Percentiles rank a stretch among this genome's conserved stretches.
Evolutionary conservation across 2,797 vertebrate species (phyloP).

Genomic region (Alosa sapidissima): DNA sequence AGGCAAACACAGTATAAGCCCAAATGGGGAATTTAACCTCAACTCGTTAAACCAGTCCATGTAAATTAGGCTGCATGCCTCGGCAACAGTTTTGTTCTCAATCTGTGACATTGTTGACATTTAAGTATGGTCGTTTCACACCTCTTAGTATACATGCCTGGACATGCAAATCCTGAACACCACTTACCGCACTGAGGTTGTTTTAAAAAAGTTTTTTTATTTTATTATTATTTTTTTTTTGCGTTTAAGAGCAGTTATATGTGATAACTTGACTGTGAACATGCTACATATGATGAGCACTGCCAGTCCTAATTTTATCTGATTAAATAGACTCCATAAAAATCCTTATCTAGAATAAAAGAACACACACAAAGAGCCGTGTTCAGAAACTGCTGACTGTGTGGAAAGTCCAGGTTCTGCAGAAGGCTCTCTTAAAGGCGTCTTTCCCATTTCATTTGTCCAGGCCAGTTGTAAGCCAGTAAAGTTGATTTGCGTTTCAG

Average conservation of each 20-base stretch:
- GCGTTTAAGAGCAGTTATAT: too few species aligned
- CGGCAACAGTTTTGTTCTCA: slow-evolving; percentile 38
- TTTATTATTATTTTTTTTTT: background rate
- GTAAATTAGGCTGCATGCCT: slow-evolving; percentile 32
- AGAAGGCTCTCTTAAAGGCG: background rate
- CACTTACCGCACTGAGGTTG: background rate
- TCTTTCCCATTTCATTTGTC: background rate
- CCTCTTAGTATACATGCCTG: slow-evolving; percentile 34
- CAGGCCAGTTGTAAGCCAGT: background rate
- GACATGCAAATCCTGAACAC: slow-evolving; percentile 10
- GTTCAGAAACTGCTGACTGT: background rate
- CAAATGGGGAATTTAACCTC: slow-evolving; percentile 10
- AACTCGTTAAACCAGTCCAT: slow-evolving; percentile 39
- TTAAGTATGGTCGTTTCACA: slow-evolving; percentile 26
- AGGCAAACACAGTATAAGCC: background rate
- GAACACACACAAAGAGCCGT: background rate
- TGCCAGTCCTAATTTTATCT: background rate
- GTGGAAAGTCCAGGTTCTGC: background rate
- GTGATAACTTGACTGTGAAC: background rate
- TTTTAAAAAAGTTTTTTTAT: background rate
- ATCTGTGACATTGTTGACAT: slow-evolving; percentile 32
- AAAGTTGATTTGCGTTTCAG: background rate
- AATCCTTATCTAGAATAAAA: background rate
- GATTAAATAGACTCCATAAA: background rate
- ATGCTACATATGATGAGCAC: background rate